phyloP scores from a whole-genome alignment of 2,797 vertebrate species.

The Gambelia wislizenii region DNA sequence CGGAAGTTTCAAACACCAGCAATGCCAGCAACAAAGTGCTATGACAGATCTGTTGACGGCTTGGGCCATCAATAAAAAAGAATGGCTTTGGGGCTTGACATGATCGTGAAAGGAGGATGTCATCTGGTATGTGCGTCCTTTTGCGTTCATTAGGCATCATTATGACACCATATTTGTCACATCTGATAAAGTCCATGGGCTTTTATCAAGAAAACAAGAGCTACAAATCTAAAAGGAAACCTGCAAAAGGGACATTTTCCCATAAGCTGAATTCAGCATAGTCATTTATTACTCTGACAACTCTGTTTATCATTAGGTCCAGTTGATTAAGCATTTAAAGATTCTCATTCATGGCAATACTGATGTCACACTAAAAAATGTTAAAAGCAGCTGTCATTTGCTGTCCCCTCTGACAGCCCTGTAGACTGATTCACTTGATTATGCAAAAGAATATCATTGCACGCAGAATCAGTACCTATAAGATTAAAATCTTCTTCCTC shows the following conservation, averaged over 20 bases:
- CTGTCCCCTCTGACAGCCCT: neutral
- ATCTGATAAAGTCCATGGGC: too few relatives aligned
- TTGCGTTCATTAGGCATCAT: too few relatives aligned
- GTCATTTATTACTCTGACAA: slow-evolving; percentile 46
- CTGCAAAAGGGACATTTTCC: neutral
- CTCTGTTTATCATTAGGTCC: slow-evolving; percentile 29
- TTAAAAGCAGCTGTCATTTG: slow-evolving; percentile 16
- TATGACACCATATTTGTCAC: too few relatives aligned
- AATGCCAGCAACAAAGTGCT: too few relatives aligned
- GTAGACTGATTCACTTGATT: slow-evolving; percentile 17
- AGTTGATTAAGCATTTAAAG: slow-evolving; percentile 56
- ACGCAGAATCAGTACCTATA: slow-evolving; percentile 14
- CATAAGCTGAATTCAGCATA: slow-evolving; percentile 27
- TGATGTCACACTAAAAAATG: neutral
- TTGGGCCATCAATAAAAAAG: too few relatives aligned
- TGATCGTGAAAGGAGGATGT: too few relatives aligned
- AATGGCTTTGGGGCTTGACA: too few relatives aligned
- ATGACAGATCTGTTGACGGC: too few relatives aligned
- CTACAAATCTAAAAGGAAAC: slow-evolving; percentile 14
- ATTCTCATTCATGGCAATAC: slow-evolving; percentile 34
- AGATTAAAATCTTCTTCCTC: slow-evolving; percentile 18
- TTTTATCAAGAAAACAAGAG: slow-evolving; percentile 24
- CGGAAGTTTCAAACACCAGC: too few relatives aligned
- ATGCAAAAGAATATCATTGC: slow-evolving; percentile 15
- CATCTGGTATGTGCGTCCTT: too few relatives aligned